Percentiles rank a stretch among this genome's conserved stretches.
Conservation (phyloP, 2,888 invertebrate genomes). For the Platycheirus albimanus region DNA sequence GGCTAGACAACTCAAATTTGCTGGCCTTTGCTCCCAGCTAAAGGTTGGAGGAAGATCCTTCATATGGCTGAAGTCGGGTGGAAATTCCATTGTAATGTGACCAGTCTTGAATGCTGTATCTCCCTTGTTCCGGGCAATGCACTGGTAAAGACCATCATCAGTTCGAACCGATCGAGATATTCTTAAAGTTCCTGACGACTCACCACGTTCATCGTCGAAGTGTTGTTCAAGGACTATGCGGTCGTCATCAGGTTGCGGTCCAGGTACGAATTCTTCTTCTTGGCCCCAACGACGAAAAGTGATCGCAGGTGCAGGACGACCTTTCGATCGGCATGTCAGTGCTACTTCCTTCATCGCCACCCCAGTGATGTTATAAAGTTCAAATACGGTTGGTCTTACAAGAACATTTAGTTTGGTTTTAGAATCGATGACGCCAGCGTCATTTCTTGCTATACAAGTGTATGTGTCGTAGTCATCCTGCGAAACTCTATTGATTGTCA, state of each 20-base stretch:
- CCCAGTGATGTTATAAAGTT: slow-evolving; percentile 89
- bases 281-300: slow-evolving; percentile 90
- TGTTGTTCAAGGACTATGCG: slow-evolving; percentile 86
- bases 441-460: slow-evolving; percentile 91
- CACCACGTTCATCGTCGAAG: slow-evolving; percentile 84
- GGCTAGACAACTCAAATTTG: slow-evolving; percentile 94
- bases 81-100: slow-evolving; percentile 92
- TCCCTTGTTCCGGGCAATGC: slow-evolving; percentile 91
- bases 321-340: slow-evolving; percentile 90
- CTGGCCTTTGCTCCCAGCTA: slow-evolving; percentile 91
- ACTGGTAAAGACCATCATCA: slow-evolving; percentile 95
- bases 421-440: slow-evolving; percentile 88
- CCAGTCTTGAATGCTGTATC: slow-evolving; percentile 90
- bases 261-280: slow-evolving; percentile 86
- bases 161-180: slow-evolving; percentile 87
- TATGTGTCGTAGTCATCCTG: slow-evolving; percentile 91
- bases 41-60: slow-evolving; percentile 89
- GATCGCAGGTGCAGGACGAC: slow-evolving; percentile 91
- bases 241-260: slow-evolving; percentile 86
- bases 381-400: slow-evolving; percentile 91
- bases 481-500: slow-evolving; percentile 89
- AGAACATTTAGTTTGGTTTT: slow-evolving; percentile 88
- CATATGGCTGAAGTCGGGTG: slow-evolving; percentile 90
- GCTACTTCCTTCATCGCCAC: slow-evolving; percentile 86
- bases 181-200: slow-evolving; percentile 87